A percentile compares a stretch with the other conserved stretches of the same genome.
phyloP scores from a whole-genome alignment of 2,113 vertebrate species.

The Coptodon rendalli region DNA sequence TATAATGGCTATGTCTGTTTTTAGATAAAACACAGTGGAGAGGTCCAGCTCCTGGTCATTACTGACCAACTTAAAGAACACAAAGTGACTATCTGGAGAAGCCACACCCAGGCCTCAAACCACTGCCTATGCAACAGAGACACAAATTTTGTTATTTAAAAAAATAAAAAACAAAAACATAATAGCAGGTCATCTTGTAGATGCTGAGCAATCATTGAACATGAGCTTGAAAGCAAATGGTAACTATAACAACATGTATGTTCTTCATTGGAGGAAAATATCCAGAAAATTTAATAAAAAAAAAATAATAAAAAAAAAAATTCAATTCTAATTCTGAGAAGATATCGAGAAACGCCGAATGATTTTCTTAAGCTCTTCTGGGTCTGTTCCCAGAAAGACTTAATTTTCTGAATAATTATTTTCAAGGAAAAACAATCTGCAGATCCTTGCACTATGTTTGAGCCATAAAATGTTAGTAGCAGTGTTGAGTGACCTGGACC shows the following conservation, averaged over 20 bases:
- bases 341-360: neutral
- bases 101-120: neutral
- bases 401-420: neutral
- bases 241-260: neutral
- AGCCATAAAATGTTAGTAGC: neutral
- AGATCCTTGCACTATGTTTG: neutral
- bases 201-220: neutral
- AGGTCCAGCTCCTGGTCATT: neutral
- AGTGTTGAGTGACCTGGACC: neutral
- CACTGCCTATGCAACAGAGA: neutral
- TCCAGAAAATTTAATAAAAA: neutral
- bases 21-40: neutral
- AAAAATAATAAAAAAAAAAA: neutral
- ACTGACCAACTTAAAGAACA: neutral
- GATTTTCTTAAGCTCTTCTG: neutral
- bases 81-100: neutral
- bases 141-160: neutral
- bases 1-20: neutral
- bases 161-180: neutral
- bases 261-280: neutral
- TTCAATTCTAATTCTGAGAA: constrained; percentile 6
- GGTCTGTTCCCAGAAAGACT: neutral
- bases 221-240: neutral
- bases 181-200: neutral
- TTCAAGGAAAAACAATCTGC: neutral